Base-by-base conservation (phyloP, 2,113 vertebrate species). In the Nycticryphes semicollaris region DNA sequence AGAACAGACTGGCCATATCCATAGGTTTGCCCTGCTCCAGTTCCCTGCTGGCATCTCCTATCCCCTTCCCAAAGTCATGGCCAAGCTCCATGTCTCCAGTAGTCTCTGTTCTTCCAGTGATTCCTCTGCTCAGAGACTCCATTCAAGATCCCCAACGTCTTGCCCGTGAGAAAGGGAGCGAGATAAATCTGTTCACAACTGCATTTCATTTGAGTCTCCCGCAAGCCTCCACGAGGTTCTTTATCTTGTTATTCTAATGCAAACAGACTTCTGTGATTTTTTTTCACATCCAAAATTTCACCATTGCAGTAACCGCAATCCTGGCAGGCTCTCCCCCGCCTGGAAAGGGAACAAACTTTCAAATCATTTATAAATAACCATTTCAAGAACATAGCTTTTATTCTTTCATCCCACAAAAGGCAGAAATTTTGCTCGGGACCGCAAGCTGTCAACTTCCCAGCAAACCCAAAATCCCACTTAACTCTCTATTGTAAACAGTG, bases 371-470 rank as follows among this genome's bases (percentile, higher is more conserved):
- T 96, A 98, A 98, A 97, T 97, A 98, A 98, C 97, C 96, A 96
- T 94, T 98, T 98, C 97, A 98, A 97, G 95, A 97, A 88, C 93
- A 94, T 70, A 51, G 96, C 93, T 97, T 97, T 97, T 96, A 78
- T 97, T 78, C 97, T 98, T 98, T 97, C 94, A 97, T 97, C 95
- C 97, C 96, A 94, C 92, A 95, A 98, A 98, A 97, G 94, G 95
- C 95, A 97, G 95, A 96, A 92, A 97, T 98, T 97, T 76, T 66
- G 84, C 95, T 94, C 25, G 33, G 96, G 95, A 97, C 97, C 97
- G 41, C 97, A 98, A 98, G 94, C 96, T 97, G 97, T 97, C 98
- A 98, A 53, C 94, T 96, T 98, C 96, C 97, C 97, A 97, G 96
- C 96, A 97, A 91, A 96, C 70, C 91, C 93, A 13, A 95, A 97